Conservation (phyloP, 53 echinoderm and acorn worm species). For the Patiria pectinifera region DNA sequence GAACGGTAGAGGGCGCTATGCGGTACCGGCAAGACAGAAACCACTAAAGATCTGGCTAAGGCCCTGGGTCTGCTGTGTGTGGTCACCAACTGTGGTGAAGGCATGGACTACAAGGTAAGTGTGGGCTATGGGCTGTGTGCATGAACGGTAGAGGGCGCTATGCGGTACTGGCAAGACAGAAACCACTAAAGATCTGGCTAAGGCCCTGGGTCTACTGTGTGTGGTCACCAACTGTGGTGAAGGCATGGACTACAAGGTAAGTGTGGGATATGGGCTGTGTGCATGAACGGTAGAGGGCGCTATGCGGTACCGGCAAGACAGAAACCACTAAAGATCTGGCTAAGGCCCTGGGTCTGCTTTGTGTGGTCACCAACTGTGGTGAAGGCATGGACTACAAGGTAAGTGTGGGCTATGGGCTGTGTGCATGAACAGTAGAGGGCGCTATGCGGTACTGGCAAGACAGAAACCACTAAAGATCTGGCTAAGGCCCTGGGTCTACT, state of each 20-base stretch:
- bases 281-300: no score
- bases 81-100: neutral
- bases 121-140: no score
- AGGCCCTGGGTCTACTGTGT: constrained; percentile 52
- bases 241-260: no score
- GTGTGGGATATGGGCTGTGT: no score
- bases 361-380: no score
- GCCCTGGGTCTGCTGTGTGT: no score
- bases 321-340: neutral
- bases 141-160: no score
- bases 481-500: neutral
- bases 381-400: neutral
- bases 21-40: no score
- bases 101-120: neutral
- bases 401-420: constrained; percentile 13
- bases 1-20: no score
- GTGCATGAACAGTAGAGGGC: constrained; percentile 15
- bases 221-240: neutral
- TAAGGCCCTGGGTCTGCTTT: neutral
- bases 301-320: neutral
- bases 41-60: no score
- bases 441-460: neutral
- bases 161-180: no score
- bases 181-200: no score
- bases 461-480: neutral